Conservation (phyloP, 2,888 invertebrate genomes). For the Latrodectus elegans region DNA sequence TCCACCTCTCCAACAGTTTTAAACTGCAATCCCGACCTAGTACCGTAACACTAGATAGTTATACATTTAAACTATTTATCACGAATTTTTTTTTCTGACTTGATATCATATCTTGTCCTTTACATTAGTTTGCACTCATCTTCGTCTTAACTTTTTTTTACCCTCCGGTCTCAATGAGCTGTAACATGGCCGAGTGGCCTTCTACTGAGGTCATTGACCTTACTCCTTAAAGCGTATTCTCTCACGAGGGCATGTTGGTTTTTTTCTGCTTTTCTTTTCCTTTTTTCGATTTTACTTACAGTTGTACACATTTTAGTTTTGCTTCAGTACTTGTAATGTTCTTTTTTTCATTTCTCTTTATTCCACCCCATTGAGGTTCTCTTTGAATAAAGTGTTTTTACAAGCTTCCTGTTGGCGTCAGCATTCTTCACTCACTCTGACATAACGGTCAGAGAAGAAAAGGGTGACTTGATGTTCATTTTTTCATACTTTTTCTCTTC, state of each 20-base stretch:
- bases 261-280: slow-evolving; percentile 10
- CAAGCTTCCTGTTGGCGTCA: slow-evolving; percentile 60
- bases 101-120: neutral
- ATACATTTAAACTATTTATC: neutral
- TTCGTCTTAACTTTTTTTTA: slow-evolving; percentile 4
- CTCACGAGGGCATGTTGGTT: slow-evolving; percentile 50
- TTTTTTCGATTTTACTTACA: slow-evolving; percentile 29
- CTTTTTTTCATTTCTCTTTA: slow-evolving; percentile 25
- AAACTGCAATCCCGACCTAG: neutral
- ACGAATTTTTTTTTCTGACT: too few species aligned
- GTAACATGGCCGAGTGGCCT: slow-evolving; percentile 67
- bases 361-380: slow-evolving; percentile 40
- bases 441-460: slow-evolving; percentile 59
- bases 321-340: slow-evolving; percentile 48
- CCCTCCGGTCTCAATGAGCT: slow-evolving; percentile 24
- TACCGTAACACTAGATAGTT: too few species aligned
- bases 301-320: slow-evolving; percentile 65
- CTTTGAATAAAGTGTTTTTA: slow-evolving; percentile 60
- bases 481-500: slow-evolving; percentile 23
- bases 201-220: slow-evolving; percentile 58
- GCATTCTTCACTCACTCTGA: slow-evolving; percentile 49
- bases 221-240: slow-evolving; percentile 36
- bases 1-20: neutral
- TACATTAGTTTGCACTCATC: neutral
- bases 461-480: slow-evolving; percentile 35